Conservation (phyloP, 2,113 vertebrate species). For the zebrafish (Danio rerio) region DNA sequence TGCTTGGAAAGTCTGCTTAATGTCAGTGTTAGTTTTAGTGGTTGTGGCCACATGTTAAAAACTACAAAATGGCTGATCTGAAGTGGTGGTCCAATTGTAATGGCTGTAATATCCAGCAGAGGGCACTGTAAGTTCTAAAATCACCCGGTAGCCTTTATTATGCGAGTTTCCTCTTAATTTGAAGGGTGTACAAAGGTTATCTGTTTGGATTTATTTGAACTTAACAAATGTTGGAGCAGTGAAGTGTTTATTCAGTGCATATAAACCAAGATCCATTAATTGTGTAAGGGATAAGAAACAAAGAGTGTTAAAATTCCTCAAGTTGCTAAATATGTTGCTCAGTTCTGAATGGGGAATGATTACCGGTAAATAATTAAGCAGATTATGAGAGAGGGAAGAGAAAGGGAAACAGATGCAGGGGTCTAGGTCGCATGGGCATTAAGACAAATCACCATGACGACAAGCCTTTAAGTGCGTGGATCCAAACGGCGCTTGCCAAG, state of each 20-base stretch:
- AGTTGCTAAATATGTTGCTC: constrained; percentile 17
- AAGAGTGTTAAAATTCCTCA: constrained; percentile 1
- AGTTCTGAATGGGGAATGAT: constrained; percentile 60
- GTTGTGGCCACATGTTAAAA: constrained; percentile 27
- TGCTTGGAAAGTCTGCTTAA: constrained; percentile 26
- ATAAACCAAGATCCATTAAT: not conserved
- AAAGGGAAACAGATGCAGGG: constrained; percentile 75
- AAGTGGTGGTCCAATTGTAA: not conserved
- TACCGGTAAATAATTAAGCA: constrained; percentile 63
- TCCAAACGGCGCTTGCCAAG: constrained; percentile 63
- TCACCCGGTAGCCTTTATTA: not conserved
- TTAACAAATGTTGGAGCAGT: not conserved
- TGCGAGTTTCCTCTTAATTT: not conserved
- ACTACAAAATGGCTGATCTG: constrained; percentile 50
- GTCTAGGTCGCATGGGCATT: constrained; percentile 73
- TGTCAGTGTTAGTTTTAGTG: constrained; percentile 34
- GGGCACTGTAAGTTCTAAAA: constrained; percentile 50
- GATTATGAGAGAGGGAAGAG: constrained; percentile 62
- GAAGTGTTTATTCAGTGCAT: not conserved
- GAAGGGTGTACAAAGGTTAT: not conserved
- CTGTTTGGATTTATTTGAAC: not conserved
- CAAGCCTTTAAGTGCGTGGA: constrained; percentile 64
- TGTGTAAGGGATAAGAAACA: not conserved
- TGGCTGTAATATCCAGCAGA: constrained; percentile 33
- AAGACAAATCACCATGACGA: constrained; percentile 80